phyloP scores from a whole-genome alignment of 2,113 vertebrate genomes.

The Rhea americana region DNA sequence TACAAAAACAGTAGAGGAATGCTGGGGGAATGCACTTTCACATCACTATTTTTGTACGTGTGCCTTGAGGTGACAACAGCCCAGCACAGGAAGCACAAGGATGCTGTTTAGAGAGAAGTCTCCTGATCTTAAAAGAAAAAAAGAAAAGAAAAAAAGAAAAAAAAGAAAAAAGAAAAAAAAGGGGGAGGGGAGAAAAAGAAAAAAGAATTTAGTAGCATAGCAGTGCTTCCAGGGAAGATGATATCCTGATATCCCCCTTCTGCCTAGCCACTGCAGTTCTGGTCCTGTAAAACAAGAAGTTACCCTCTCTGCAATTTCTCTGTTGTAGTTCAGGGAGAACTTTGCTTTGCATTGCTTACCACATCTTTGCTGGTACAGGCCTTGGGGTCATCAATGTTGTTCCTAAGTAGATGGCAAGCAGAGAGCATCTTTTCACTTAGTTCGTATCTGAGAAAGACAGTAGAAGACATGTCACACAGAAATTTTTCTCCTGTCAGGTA shows the following conservation, averaged over 20 bases:
- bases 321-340: neutral
- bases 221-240: neutral
- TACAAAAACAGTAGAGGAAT: neutral
- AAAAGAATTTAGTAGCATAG: neutral
- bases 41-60: neutral
- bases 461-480: neutral
- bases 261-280: neutral
- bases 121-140: neutral
- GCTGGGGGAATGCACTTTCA: neutral
- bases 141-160: too few relatives aligned
- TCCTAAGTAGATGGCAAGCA: conserved; percentile 86
- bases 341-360: conserved; percentile 77
- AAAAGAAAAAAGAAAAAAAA: too few relatives aligned
- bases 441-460: conserved; percentile 80
- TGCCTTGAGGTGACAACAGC: neutral
- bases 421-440: conserved; percentile 95
- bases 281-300: neutral
- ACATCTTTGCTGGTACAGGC: conserved; percentile 90
- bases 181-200: neutral
- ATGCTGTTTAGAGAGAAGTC: neutral
- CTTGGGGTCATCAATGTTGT: conserved; percentile 86
- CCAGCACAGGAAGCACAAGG: neutral
- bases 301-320: neutral
- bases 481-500: neutral
- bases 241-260: neutral